Evolutionary conservation across 2,888 invertebrate genomes (phyloP).

Genomic region (Amphipoea lucens): DNA sequence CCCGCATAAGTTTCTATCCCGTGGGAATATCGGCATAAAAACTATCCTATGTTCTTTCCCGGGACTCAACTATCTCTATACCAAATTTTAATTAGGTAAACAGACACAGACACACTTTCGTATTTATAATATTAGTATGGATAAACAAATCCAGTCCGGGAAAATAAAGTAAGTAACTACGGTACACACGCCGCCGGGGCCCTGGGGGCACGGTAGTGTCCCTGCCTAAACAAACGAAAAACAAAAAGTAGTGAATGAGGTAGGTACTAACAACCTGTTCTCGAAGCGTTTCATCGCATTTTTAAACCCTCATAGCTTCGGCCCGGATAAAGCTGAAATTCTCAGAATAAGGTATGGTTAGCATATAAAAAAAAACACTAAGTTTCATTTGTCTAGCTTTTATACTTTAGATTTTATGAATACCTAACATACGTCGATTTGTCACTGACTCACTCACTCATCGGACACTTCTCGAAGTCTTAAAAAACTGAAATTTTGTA

Average conservation of each 20-base stretch:
- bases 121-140: too few relatives aligned
- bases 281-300: neutral
- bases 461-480: neutral
- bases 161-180: neutral
- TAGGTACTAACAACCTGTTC: neutral
- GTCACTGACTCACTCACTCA: neutral
- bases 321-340: neutral
- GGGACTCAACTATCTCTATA: too few relatives aligned
- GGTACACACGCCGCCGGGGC: neutral
- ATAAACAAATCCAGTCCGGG: neutral
- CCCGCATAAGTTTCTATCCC: too few relatives aligned
- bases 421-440: too few relatives aligned
- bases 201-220: neutral
- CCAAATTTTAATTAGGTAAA: too few relatives aligned
- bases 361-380: neutral
- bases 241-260: neutral
- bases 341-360: neutral
- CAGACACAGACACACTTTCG: too few relatives aligned
- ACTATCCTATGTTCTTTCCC: too few relatives aligned
- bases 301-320: neutral
- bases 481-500: neutral
- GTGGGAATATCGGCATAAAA: too few relatives aligned
- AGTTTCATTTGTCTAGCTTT: neutral
- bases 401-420: too few relatives aligned
- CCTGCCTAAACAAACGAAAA: neutral